Evolutionary conservation across 2,113 vertebrate species (phyloP).

Genomic region (Loxodonta africana): DNA sequence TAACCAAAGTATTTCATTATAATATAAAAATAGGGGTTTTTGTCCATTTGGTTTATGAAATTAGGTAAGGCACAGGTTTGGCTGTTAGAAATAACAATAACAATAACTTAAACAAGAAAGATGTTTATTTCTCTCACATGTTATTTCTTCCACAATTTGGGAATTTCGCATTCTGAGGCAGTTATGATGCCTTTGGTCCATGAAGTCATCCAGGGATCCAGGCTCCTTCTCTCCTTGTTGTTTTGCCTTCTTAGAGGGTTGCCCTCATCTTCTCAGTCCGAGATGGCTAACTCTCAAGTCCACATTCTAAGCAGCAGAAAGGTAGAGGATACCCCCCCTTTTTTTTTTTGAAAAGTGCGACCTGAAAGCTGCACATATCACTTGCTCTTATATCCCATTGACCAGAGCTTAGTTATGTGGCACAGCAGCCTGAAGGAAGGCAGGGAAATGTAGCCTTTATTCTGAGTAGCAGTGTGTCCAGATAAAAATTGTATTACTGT

Average conservation of each 20-base stretch:
- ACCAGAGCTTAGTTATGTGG: background rate
- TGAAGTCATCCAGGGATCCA: background rate
- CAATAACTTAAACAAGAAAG: background rate
- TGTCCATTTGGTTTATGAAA: slow-evolving; percentile 6
- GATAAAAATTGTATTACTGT: background rate
- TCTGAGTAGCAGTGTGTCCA: background rate
- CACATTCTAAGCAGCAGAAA: background rate
- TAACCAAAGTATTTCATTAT: background rate
- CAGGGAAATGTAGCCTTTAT: background rate
- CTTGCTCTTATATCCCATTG: background rate
- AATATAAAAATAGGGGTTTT: background rate
- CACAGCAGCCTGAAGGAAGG: background rate
- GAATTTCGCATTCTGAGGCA: background rate
- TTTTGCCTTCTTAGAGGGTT: background rate
- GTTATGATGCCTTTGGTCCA: background rate
- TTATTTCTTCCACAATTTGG: background rate
- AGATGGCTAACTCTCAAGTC: background rate
- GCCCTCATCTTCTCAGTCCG: background rate
- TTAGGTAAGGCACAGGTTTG: background rate
- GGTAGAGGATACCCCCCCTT: background rate
- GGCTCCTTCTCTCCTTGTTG: background rate
- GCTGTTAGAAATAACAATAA: background rate
- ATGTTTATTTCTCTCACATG: background rate
- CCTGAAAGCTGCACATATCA: background rate
- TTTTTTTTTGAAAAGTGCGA: background rate